These are phyloP conservation scores for Hirundo rustica DNA, from an alignment of 2,797 vertebrate genomes.

Conservation along the genomic window DNA sequence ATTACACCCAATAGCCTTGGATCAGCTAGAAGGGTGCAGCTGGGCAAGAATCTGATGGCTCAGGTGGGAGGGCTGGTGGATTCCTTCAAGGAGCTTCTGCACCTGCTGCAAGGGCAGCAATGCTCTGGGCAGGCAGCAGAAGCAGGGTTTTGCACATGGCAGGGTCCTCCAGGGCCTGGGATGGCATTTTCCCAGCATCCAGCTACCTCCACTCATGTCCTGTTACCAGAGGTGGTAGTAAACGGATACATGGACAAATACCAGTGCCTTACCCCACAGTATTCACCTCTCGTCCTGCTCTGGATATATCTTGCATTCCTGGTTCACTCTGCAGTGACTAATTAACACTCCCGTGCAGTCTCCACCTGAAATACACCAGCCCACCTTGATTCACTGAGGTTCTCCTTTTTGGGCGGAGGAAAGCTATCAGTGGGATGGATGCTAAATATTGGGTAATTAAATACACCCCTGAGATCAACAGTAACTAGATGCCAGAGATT, in stretches of 20 bases:
- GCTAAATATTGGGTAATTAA: background rate
- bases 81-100: background rate
- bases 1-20: background rate
- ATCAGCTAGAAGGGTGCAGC: background rate
- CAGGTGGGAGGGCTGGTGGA: background rate
- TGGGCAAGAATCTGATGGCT: background rate
- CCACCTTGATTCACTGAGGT: background rate
- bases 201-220: fast-evolving
- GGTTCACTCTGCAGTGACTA: background rate
- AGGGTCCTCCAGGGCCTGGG: background rate
- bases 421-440: background rate
- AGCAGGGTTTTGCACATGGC: fast-evolving
- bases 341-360: background rate
- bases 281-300: background rate
- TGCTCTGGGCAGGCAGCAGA: background rate
- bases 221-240: background rate
- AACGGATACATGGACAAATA: background rate
- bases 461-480: background rate
- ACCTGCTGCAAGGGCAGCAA: fast-evolving
- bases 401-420: background rate
- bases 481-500: background rate
- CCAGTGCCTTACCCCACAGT: fast-evolving
- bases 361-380: background rate
- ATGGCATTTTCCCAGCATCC: background rate
- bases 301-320: background rate